Conservation (phyloP, 1,140 invertebrate genomes). For the Achatina immaculata region DNA sequence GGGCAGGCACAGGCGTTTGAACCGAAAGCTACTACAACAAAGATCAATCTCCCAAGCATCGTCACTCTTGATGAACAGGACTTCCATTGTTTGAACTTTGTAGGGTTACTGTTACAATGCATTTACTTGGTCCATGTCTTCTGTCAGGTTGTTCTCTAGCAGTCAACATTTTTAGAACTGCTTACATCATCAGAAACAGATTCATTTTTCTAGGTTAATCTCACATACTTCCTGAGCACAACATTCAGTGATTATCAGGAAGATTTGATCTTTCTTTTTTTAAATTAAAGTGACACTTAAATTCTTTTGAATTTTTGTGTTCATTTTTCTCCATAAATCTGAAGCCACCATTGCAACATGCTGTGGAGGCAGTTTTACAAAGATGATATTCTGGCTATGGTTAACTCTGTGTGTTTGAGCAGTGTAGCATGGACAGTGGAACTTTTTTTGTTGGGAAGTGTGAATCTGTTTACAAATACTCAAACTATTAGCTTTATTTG, state of each 20-base stretch:
- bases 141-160: background rate
- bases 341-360: too few relatives aligned
- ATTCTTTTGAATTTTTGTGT: too few relatives aligned
- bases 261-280: too few relatives aligned
- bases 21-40: background rate
- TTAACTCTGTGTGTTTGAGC: too few relatives aligned
- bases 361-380: too few relatives aligned
- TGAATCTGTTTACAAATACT: slow-evolving; percentile 41
- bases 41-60: background rate
- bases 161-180: background rate
- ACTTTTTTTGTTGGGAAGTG: slow-evolving; percentile 30
- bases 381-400: too few relatives aligned
- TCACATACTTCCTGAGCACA: too few relatives aligned
- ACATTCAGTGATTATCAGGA: too few relatives aligned
- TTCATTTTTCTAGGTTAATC: background rate
- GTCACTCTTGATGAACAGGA: background rate
- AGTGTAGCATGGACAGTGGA: too few relatives aligned
- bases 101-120: background rate
- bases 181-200: background rate
- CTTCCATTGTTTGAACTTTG: background rate
- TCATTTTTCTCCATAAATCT: too few relatives aligned
- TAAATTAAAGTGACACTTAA: too few relatives aligned
- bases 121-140: background rate
- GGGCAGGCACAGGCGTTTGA: slow-evolving; percentile 9
- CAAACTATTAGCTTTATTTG: slow-evolving; percentile 58